A percentile compares a stretch with the other conserved stretches of the same genome.
These are phyloP conservation scores for Ciconia boyciana DNA, from an alignment of 2,113 vertebrate species.

Conservation along the genomic window DNA sequence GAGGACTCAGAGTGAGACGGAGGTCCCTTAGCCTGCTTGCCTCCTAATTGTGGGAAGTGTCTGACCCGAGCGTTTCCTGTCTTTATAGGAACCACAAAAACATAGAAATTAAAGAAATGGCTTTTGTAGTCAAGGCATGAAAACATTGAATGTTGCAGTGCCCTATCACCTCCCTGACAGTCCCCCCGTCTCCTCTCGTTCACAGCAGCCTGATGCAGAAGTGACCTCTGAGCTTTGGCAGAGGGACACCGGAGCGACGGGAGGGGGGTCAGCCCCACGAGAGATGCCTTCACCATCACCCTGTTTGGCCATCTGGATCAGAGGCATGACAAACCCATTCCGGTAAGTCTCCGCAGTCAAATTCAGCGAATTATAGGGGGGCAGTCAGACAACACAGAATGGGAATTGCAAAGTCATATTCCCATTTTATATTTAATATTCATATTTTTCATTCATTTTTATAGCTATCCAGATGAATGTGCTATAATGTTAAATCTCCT, in stretches of 20 bases:
- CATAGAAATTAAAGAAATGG: not conserved
- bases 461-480: not conserved
- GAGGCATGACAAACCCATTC: not conserved
- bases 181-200: not conserved
- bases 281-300: not conserved
- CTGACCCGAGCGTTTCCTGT: not conserved
- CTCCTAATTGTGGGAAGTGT: not conserved
- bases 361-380: not conserved
- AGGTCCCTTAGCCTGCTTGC: not conserved
- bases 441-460: not conserved
- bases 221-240: not conserved
- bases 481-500: not conserved
- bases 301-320: not conserved
- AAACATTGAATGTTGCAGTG: not conserved
- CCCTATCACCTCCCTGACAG: not conserved
- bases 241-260: accelerated
- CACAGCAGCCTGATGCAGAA: not conserved
- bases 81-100: not conserved
- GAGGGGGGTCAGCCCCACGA: not conserved
- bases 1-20: not conserved
- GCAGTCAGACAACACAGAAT: not conserved
- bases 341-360: not conserved
- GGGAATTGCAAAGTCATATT: not conserved
- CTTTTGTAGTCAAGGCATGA: not conserved
- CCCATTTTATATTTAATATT: not conserved